phyloP scores from a whole-genome alignment of 2,113 vertebrate species.

The Caracal caracal region DNA sequence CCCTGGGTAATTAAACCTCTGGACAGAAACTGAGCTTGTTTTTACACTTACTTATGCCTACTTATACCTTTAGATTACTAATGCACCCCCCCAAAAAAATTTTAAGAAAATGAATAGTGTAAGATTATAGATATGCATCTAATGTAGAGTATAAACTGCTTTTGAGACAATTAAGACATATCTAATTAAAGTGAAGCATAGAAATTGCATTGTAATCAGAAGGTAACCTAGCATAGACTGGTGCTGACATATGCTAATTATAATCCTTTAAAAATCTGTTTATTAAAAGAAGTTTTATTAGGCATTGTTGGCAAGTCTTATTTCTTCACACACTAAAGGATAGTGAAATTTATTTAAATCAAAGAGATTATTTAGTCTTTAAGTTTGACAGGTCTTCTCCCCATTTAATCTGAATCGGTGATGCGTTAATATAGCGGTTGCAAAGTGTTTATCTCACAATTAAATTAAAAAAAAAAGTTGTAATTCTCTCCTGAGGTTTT shows the following conservation, averaged over 20 bases:
- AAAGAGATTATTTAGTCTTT: neutral
- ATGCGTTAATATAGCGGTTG: neutral
- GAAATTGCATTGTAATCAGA: neutral
- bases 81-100: neutral
- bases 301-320: neutral
- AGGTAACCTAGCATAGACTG: neutral
- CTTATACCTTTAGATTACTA: neutral
- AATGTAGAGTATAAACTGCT: neutral
- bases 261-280: neutral
- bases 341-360: slow-evolving; percentile 4
- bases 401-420: neutral
- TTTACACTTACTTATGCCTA: neutral
- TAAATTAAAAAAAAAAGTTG: neutral
- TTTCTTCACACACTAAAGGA: neutral
- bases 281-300: neutral
- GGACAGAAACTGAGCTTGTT: neutral
- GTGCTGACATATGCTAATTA: neutral
- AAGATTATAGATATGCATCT: neutral
- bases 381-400: neutral
- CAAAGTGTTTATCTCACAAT: neutral
- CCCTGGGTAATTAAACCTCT: neutral
- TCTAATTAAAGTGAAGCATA: neutral
- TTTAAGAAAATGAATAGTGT: neutral
- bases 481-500: neutral
- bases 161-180: neutral